Conservation (phyloP, 2,113 vertebrate genomes). For the Mellivora capensis region DNA sequence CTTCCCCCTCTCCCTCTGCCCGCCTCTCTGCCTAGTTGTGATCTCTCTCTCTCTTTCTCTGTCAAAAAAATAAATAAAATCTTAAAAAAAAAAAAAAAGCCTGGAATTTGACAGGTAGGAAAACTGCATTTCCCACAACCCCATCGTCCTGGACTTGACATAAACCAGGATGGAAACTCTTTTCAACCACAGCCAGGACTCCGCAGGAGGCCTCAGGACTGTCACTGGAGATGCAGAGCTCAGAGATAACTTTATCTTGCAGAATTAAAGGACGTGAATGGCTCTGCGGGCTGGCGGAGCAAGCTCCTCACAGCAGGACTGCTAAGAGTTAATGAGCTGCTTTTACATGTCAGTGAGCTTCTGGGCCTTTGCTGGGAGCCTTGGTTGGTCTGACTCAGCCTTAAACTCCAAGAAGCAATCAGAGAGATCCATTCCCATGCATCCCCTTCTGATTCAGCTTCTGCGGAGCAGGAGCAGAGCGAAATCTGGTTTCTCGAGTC, state of each 20-base stretch:
- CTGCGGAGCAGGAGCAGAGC: slow-evolving; percentile 57
- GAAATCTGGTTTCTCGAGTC: slow-evolving; percentile 34
- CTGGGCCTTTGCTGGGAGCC: slow-evolving; percentile 37
- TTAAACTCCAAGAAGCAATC: slow-evolving; percentile 45
- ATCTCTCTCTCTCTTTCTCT: too few species aligned
- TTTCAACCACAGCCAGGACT: neutral
- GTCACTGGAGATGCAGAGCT: neutral
- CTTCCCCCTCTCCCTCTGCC: too few species aligned
- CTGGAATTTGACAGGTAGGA: neutral
- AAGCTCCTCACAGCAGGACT: neutral
- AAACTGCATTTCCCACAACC: neutral
- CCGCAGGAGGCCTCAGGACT: neutral
- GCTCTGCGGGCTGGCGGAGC: neutral
- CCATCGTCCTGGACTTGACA: neutral
- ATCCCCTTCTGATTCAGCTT: neutral
- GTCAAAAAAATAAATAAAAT: too few species aligned
- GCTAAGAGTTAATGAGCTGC: slow-evolving; percentile 56
- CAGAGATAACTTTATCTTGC: neutral
- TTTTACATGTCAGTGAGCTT: slow-evolving; percentile 58
- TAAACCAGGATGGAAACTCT: neutral
- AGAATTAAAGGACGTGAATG: slow-evolving; percentile 54
- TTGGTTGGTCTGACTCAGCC: slow-evolving; percentile 63
- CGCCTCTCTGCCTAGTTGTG: too few species aligned
- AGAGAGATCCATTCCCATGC: slow-evolving; percentile 63
- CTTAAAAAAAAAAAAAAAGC: neutral